These are phyloP conservation scores for Cataglyphis livida DNA, from an alignment of 2,888 invertebrate species.

Conservation along the genomic window DNA sequence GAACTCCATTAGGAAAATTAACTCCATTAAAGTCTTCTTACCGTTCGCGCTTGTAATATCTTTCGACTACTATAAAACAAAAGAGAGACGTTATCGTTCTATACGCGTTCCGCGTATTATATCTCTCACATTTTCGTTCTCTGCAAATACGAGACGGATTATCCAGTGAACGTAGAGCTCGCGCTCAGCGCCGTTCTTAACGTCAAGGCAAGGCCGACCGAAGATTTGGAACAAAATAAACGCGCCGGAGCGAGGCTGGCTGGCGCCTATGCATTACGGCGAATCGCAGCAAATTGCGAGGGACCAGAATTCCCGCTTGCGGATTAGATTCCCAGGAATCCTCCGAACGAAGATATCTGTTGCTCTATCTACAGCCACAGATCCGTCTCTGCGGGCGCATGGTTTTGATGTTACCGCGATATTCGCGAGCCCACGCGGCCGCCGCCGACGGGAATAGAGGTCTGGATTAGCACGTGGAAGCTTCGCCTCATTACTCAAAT, in stretches of 20 bases:
- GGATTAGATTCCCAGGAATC: slow-evolving; percentile 63
- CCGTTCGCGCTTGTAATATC: slow-evolving; percentile 39
- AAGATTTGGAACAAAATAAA: slow-evolving; percentile 43
- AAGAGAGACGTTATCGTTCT: slow-evolving; percentile 47
- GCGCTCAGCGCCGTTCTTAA: slow-evolving; percentile 19
- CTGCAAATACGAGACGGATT: slow-evolving; percentile 25
- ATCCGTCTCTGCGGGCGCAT: slow-evolving; percentile 55
- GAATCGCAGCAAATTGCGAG: slow-evolving; percentile 65
- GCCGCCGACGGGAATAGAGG: slow-evolving; percentile 34
- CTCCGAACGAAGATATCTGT: slow-evolving; percentile 70
- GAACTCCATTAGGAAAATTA: slow-evolving; percentile 48
- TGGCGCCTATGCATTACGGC: slow-evolving; percentile 43
- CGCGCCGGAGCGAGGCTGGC: slow-evolving; percentile 18
- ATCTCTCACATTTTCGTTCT: slow-evolving; percentile 26
- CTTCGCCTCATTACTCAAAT: slow-evolving; percentile 76
- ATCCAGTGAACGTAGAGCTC: slow-evolving; percentile 23
- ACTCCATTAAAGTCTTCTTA: slow-evolving; percentile 46
- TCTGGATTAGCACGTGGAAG: slow-evolving; percentile 73
- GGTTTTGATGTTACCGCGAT: slow-evolving; percentile 71
- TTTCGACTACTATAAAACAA: slow-evolving; percentile 37
- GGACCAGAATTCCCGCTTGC: slow-evolving; percentile 54
- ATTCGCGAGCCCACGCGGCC: slow-evolving; percentile 59
- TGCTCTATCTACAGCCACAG: slow-evolving; percentile 59
- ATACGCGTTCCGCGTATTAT: slow-evolving; percentile 25
- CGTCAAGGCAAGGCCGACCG: slow-evolving; percentile 40